Base-by-base conservation (phyloP, 1,140 invertebrate species). In the Brachionus rotundiformis region DNA sequence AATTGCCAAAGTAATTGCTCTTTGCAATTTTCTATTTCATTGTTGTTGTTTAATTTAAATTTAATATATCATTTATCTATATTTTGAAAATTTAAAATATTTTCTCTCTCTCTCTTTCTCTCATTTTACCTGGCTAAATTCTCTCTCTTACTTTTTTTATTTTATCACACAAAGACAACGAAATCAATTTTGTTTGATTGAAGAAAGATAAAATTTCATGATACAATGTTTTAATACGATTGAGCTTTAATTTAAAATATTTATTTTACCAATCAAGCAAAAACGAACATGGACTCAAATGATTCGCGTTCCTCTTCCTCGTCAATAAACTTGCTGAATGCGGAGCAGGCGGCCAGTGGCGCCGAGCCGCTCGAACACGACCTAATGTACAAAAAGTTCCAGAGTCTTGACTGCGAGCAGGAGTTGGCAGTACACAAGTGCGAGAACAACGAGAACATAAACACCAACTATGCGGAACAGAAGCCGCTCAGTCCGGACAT, bases 31-130 rank as follows among this genome's bases (percentile, higher is more conserved):
- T 68, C 29, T 31, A 31, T n/a, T 68, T 39, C 19, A 19, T 68
- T 68, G 63, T 68, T 68, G 63, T 68, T 68, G 63, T 68, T 68
- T 68, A 68, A 68, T 68, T 68, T 68, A 68, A 68, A 68, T 68
- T 68, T 68, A 68, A 68, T 68, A 68, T 68, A 68, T 68, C 63
- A 68, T 68, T 68, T 68, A 68, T 68, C 63, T 68, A 31, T 29
- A 63, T 63, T 63, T 63, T 63, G 29, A 63, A 63, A 63, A 63
- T 29, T 63, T 29, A 31, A 63, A 63, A 63, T 63, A 63, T 63
- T 63, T 63, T 29, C 25, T 59, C 25, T 63, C 16, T 63, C 29
- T 29, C 29, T 63, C 29, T 29, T 11, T 59, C 25, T 63, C 16
- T 63, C 29, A 29, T 63, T 63, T 63, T 63, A 33, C 61, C 61